Base-by-base conservation (phyloP, 2,797 vertebrate genomes). In the Urosaurus nigricauda region DNA sequence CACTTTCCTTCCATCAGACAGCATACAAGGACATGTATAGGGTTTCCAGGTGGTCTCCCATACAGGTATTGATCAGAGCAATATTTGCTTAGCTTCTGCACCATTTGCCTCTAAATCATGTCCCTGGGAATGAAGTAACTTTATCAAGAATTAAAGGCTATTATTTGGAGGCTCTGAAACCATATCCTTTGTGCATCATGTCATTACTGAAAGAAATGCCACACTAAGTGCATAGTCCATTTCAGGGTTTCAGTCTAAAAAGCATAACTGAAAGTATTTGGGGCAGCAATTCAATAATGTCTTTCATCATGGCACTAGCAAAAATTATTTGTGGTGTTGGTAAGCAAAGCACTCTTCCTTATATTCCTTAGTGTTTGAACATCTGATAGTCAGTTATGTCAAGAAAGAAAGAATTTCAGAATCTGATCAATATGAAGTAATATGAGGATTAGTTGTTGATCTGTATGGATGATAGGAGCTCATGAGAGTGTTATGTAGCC, bases 291-390 rank as follows among this genome's bases (percentile, higher is more conserved):
- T 77, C 73, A 77, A 63, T 16, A 43, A 56, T 47, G 26, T 26
- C 51, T 85, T 60, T 77, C 53, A 37, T 85, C 77, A 71, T 71
- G 35, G 78, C n/a, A 51, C 58, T 24, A 77, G 35, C 73, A 60
- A 85, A 85, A 77, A 77, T 21, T 60, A 75, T 63, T 32, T 85
- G 53, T 77, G 35, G 35, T 60, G 65, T 47, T 83, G 82, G 71
- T 70, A 74, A 35, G 71, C 70, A 75, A 85, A 53, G 29, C 21
- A 53, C 13, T 14, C 51, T 85, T 75, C 53, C 60, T 60, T 77
- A 75, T 40, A 85, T 85, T 77, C 56, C 21, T 75, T 53, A 40
- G 29, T 74, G 84, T 60, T 77, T 26, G 21, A 47, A 80, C 17
- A 56, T 71, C 51, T 29, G 58, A 60, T 32, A 29, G 58, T 71